A percentile compares a stretch with the other conserved stretches of the same genome.
phyloP scores from a whole-genome alignment of 2,797 vertebrate genomes.

The Meda fulgida region DNA sequence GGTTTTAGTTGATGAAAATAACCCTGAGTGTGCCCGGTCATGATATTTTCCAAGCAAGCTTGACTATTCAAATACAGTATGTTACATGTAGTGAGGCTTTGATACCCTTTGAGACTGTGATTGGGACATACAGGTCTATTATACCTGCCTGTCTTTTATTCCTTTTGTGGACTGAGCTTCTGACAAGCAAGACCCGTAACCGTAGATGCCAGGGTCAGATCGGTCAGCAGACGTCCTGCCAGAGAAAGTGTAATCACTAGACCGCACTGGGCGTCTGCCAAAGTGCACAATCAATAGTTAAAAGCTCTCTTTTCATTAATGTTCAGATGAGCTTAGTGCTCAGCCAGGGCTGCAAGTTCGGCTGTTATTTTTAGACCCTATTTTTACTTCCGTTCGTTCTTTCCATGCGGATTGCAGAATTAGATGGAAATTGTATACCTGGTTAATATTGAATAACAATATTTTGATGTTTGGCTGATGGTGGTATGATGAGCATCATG shows the following conservation, averaged over 20 bases:
- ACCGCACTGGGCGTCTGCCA: conserved; percentile 72
- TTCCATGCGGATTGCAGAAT: conserved; percentile 57
- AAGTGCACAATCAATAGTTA: conserved; percentile 74
- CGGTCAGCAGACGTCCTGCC: conserved; percentile 65
- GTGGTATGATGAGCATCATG: conserved; percentile 45
- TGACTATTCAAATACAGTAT: background rate
- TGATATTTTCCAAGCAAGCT: background rate
- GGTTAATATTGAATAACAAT: conserved; percentile 66
- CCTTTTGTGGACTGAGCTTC: conserved; percentile 12
- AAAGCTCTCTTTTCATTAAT: conserved; percentile 78
- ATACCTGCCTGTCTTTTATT: background rate
- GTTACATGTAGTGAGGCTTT: background rate
- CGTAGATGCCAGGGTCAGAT: conserved; percentile 69
- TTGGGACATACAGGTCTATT: background rate
- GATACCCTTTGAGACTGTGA: background rate
- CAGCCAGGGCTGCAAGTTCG: conserved; percentile 67
- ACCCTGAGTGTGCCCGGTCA: background rate
- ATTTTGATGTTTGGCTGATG: conserved; percentile 40
- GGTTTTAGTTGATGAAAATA: background rate
- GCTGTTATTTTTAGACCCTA: conserved; percentile 57
- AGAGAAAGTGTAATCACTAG: conserved; percentile 72
- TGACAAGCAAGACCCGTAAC: conserved; percentile 64
- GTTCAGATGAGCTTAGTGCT: conserved; percentile 77
- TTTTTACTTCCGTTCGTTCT: conserved; percentile 37
- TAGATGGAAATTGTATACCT: conserved; percentile 64